Conservation (phyloP, 2,113 vertebrate species). For the Perca flavescens region DNA sequence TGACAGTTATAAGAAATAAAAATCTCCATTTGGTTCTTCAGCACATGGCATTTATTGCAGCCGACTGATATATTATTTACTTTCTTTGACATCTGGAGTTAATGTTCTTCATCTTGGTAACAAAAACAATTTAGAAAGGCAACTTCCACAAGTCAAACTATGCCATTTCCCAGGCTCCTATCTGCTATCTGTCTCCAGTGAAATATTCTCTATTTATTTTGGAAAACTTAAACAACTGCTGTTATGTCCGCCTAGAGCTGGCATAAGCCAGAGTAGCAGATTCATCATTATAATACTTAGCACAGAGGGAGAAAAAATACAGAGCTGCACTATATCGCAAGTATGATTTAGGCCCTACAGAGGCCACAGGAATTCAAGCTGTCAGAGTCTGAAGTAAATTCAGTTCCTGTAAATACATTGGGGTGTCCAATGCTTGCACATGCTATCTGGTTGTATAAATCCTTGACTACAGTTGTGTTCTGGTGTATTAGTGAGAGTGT, state of each 20-base stretch:
- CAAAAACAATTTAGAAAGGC: slow-evolving; percentile 89
- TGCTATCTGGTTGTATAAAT: slow-evolving; percentile 68
- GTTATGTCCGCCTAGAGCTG: slow-evolving; percentile 84
- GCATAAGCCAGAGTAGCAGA: slow-evolving; percentile 81
- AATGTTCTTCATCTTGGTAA: slow-evolving; percentile 88
- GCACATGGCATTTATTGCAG: slow-evolving; percentile 80
- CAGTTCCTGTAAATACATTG: slow-evolving; percentile 76
- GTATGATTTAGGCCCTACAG: slow-evolving; percentile 73
- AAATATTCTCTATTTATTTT: slow-evolving; percentile 88
- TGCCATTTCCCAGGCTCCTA: slow-evolving; percentile 85
- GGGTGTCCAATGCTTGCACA: slow-evolving; percentile 58
- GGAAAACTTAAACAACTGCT: slow-evolving; percentile 88
- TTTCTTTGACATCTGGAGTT: slow-evolving; percentile 87
- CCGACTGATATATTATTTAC: slow-evolving; percentile 83
- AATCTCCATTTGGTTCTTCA: slow-evolving; percentile 80
- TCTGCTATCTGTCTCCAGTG: slow-evolving; percentile 87
- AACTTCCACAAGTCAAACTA: slow-evolving; percentile 89
- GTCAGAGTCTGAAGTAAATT: slow-evolving; percentile 78
- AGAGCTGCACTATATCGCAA: slow-evolving; percentile 73
- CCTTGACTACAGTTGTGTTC: slow-evolving; percentile 40
- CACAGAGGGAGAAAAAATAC: slow-evolving; percentile 74
- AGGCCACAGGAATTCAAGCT: slow-evolving; percentile 77
- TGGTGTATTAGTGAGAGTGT: slow-evolving; percentile 42
- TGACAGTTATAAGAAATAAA: slow-evolving; percentile 72
- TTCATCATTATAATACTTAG: slow-evolving; percentile 87